Evolutionary conservation across 2,113 vertebrate genomes (phyloP).

Genomic region (Ellobius talpinus): DNA sequence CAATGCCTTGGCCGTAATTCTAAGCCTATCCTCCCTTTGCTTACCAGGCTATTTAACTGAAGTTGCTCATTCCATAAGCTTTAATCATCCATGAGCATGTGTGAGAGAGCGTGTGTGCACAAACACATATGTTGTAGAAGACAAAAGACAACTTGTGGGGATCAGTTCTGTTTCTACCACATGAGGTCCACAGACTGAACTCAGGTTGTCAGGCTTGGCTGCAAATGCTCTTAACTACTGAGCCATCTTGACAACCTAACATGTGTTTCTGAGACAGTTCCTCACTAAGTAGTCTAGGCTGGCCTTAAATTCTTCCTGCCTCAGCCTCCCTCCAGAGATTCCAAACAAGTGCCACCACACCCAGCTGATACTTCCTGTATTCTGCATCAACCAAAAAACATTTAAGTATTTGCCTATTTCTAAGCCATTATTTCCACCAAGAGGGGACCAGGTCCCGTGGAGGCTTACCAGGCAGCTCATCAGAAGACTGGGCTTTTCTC

Average conservation of each 20-base stretch:
- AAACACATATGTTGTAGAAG: background rate
- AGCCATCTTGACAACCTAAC: background rate
- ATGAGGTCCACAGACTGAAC: background rate
- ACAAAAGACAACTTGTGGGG: background rate
- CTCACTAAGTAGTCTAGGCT: background rate
- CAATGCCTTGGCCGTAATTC: rapidly evolving
- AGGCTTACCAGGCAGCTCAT: conserved; percentile 88
- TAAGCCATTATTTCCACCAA: background rate
- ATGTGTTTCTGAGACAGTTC: background rate
- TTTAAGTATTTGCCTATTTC: background rate
- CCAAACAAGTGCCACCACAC: background rate
- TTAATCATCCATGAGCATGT: background rate
- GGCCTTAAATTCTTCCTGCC: background rate
- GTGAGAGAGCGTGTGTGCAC: background rate
- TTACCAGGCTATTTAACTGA: background rate
- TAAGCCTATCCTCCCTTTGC: background rate
- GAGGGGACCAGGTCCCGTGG: background rate
- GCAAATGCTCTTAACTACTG: background rate
- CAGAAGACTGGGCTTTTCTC: conserved; percentile 85
- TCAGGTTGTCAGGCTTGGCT: background rate
- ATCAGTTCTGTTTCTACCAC: background rate
- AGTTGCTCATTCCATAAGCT: background rate
- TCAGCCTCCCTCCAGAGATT: background rate
- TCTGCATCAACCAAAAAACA: background rate
- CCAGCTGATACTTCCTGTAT: background rate